A percentile compares a stretch with the other conserved stretches of the same genome.
Evolutionary conservation across 2,113 vertebrate genomes (phyloP).

Genomic region (Pachyramphus minor): DNA sequence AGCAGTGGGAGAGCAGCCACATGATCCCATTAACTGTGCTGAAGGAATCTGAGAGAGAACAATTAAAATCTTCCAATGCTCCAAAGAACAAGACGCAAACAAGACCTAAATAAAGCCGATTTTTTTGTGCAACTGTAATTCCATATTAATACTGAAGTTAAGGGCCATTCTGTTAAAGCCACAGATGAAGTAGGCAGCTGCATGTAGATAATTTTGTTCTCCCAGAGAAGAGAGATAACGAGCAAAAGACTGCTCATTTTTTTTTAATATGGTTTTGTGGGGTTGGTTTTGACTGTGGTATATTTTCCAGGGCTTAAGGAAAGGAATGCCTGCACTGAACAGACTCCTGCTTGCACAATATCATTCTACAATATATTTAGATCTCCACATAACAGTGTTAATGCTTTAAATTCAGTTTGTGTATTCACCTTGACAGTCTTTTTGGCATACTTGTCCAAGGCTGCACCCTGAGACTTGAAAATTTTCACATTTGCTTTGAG

Average conservation of each 20-base stretch:
- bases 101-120: background rate
- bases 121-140: slow-evolving; percentile 7
- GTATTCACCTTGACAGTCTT: slow-evolving; percentile 92
- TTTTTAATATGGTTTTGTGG: background rate
- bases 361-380: background rate
- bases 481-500: slow-evolving; percentile 97
- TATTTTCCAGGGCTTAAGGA: background rate
- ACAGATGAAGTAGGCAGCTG: slow-evolving; percentile 27
- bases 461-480: slow-evolving; percentile 93
- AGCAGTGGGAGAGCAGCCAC: slow-evolving; percentile 55
- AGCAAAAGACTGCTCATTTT: background rate
- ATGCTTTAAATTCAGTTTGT: background rate
- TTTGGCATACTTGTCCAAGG: slow-evolving; percentile 93
- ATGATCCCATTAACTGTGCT: slow-evolving; percentile 57
- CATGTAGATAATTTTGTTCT: background rate
- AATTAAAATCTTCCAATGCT: slow-evolving; percentile 43
- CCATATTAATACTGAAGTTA: background rate
- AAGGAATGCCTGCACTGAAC: background rate
- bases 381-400: background rate
- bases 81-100: background rate
- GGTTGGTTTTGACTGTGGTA: background rate
- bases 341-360: background rate
- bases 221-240: background rate
- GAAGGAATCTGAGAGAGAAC: slow-evolving; percentile 28
- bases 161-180: slow-evolving; percentile 11